Conservation (phyloP, 2,888 invertebrate genomes). For the Meiosimyza platycephala region DNA sequence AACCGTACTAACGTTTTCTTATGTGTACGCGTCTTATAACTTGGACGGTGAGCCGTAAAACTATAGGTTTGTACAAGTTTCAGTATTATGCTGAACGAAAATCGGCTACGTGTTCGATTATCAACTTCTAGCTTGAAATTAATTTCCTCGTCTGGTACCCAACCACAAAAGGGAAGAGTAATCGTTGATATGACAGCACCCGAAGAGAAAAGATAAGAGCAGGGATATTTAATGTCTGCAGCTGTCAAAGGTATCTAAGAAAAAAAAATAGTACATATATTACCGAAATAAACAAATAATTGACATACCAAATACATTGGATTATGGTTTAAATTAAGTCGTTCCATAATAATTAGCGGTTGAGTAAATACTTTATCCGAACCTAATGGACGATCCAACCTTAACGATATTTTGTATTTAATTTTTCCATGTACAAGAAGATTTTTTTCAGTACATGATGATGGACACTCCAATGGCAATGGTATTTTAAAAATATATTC, state of each 20-base stretch:
- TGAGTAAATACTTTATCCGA: too few species aligned
- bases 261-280: too few species aligned
- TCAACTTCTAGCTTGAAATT: conserved; percentile 46
- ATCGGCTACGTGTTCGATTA: conserved; percentile 48
- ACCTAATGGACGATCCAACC: too few species aligned
- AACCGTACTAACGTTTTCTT: conserved; percentile 32
- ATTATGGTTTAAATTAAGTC: too few species aligned
- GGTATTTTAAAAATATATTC: too few species aligned
- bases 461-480: too few species aligned
- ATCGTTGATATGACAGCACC: conserved; percentile 47
- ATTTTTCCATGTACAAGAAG: too few species aligned
- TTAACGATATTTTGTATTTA: too few species aligned
- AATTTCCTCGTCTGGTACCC: conserved; percentile 50
- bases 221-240: conserved; percentile 46
- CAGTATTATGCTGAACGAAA: conserved; percentile 41
- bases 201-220: conserved; percentile 49
- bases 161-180: conserved; percentile 50
- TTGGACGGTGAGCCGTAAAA: conserved; percentile 48
- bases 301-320: too few species aligned
- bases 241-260: conserved; percentile 44
- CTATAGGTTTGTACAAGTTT: conserved; percentile 43
- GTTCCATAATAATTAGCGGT: too few species aligned
- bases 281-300: too few species aligned
- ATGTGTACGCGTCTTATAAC: conserved; percentile 39
- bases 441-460: too few species aligned